Conservation (phyloP, 2,797 vertebrate genomes). For the Petrocephalus sullivani region DNA sequence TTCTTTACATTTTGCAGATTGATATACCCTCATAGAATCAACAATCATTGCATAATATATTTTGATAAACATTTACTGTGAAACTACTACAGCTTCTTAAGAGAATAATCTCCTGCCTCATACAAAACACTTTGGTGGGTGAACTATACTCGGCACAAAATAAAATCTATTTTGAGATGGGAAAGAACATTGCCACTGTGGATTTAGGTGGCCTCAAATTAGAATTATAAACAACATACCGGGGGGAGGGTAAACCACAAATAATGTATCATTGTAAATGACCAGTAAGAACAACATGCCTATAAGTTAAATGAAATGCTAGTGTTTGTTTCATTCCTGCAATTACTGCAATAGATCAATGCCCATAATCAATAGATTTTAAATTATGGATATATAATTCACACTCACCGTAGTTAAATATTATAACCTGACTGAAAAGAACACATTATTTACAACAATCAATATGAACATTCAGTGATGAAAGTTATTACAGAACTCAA, state of each 20-base stretch:
- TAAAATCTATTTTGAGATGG: not conserved
- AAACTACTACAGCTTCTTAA: not conserved
- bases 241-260: not conserved
- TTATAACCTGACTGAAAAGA: not conserved
- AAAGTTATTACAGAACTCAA: not conserved
- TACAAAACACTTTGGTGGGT: not conserved
- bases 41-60: conserved; percentile 3
- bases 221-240: not conserved
- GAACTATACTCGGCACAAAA: not conserved
- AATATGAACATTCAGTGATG: not conserved
- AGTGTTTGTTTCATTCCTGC: not conserved
- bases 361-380: not conserved
- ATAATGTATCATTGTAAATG: not conserved
- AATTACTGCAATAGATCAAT: conserved; percentile 4
- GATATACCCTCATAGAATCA: not conserved
- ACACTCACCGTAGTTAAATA: not conserved
- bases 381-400: not conserved
- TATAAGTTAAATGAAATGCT: not conserved
- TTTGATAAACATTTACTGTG: not conserved
- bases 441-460: not conserved
- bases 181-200: not conserved
- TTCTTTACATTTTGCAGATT: not conserved
- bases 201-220: not conserved
- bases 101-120: not conserved
- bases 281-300: not conserved